phyloP scores from a whole-genome alignment of 2,797 vertebrate genomes.

The Cuniculus paca region DNA sequence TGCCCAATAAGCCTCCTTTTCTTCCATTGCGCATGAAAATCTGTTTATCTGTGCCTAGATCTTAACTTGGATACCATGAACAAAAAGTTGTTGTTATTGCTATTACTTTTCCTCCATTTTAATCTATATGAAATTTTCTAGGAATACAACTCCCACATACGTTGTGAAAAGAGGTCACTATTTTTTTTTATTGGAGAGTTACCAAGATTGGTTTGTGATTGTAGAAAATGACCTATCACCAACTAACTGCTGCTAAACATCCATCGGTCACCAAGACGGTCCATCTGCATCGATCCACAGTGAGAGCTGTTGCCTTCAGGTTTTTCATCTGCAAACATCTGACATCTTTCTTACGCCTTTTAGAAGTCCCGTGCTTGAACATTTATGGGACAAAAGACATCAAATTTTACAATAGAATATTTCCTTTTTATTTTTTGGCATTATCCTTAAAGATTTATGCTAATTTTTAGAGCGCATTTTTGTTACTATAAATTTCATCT shows the following conservation, averaged over 20 bases:
- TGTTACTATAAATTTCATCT: slow-evolving; percentile 5
- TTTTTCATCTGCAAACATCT: neutral
- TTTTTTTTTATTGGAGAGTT: neutral
- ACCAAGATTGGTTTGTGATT: neutral
- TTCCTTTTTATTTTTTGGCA: neutral
- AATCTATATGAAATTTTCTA: neutral
- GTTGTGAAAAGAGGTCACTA: neutral
- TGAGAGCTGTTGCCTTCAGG: neutral
- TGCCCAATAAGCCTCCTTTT: neutral
- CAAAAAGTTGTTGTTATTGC: neutral
- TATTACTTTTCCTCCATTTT: neutral
- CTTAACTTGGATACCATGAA: neutral
- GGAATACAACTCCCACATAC: neutral
- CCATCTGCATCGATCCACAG: too few relatives aligned
- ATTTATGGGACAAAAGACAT: neutral
- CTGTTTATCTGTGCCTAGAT: neutral
- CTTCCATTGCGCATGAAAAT: neutral
- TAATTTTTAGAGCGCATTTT: neutral
- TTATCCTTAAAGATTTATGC: neutral
- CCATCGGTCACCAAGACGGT: neutral
- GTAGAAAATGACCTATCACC: neutral
- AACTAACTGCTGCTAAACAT: neutral
- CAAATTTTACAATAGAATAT: neutral
- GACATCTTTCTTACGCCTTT: neutral
- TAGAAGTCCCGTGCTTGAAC: neutral